A percentile compares a stretch with the other conserved stretches of the same genome.
Conservation (phyloP, 2,888 invertebrate genomes). For the Cordilura impudica region DNA sequence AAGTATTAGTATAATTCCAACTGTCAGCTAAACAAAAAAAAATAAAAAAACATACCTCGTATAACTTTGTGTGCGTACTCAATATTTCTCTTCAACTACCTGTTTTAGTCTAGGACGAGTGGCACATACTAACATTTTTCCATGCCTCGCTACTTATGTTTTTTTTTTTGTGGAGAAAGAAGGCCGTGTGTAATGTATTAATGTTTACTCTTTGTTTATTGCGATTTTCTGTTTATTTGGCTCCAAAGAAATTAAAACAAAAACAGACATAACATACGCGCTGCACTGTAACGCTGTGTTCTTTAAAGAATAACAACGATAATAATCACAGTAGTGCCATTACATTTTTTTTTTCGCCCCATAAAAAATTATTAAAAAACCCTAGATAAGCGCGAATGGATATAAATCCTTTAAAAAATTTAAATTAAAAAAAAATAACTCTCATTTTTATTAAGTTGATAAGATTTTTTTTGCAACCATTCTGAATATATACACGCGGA, state of each 20-base stretch:
- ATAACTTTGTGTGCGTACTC: no score
- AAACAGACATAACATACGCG: not conserved
- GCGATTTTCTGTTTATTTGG: not conserved
- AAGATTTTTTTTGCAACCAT: no score
- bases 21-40: no score
- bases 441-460: no score
- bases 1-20: no score
- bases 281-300: not conserved
- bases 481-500: no score
- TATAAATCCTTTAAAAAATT: no score
- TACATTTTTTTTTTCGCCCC: not conserved
- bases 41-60: no score
- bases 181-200: constrained; percentile 21
- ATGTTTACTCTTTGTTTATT: not conserved
- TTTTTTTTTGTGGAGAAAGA: not conserved
- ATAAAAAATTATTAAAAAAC: no score
- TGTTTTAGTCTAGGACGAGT: not conserved
- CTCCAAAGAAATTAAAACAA: not conserved
- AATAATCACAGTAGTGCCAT: not conserved
- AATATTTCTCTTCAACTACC: not conserved
- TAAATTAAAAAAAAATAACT: no score
- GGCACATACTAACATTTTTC: not conserved
- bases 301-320: not conserved
- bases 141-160: not conserved
- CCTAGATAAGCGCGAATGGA: no score